Evolutionary conservation across 2,888 invertebrate genomes (phyloP), one percentile per base, ranked within the genome.

Genomic region (Nomada goodeniana): DNA sequence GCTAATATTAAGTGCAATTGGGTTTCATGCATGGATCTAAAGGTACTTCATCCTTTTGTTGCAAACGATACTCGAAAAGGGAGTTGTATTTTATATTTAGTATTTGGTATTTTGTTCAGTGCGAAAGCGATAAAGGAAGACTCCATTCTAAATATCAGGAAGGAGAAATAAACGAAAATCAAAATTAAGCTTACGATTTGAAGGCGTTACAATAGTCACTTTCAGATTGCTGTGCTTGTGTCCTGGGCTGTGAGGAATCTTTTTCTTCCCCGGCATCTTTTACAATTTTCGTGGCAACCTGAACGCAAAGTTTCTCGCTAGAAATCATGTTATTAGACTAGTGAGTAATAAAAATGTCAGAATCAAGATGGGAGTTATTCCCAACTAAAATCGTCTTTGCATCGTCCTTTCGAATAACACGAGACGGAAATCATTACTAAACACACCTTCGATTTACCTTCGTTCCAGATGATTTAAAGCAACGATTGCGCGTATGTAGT

Each of bases 111-210:
- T 42, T 36, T 18, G 13, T 13, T 53, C 47, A 42, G 36, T 71
- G 71, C 76, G 57, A 60, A 76, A 79, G 55, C 75, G 26, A 44
- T 36, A 36, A 36, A 36, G 5, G 7, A 18, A 60, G 72, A 15
- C 52, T 42, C 60, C 10, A 52, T 55, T 50, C 65, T 50, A 78
- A 65, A 29, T 36, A 42, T 20, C 11, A 29, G 9, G n/a, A 42
- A n/a, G 5, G n/a, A 10, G 13, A 15, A 57, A 29, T 36, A 3
- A 77, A 75, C 52, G n/a, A 44, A 69, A 77, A 80, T 73, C 42
- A 80, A 60, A 70, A 47, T 29, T 13, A 42, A 85, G 87, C 91
- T 91, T 87, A 91, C 91, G 87, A 82, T 86, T 80, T 78, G 79
- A 69, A 76, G 84, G 80, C 74, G 79, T 70, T 80, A 57, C 76